Conservation (phyloP, 1,140 invertebrate genomes). For the Bombus vancouverensis region DNA sequence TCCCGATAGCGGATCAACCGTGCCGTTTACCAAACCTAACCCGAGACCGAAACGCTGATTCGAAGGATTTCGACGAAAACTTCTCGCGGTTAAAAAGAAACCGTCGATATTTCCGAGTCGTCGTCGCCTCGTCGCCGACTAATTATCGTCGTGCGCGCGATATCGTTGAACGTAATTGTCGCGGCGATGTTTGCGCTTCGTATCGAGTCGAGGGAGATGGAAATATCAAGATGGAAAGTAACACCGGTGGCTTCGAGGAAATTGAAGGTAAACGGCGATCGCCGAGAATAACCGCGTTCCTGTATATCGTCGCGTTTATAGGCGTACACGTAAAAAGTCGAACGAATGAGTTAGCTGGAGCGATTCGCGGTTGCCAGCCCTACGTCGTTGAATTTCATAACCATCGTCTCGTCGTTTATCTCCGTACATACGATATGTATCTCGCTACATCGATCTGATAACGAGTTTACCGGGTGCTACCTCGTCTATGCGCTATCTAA, state of each 20-base stretch:
- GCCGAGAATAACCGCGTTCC: not conserved
- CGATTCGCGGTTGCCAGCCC: slow-evolving; percentile 7
- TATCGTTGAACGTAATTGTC: too few species aligned
- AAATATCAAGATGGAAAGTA: not conserved
- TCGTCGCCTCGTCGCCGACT: too few species aligned
- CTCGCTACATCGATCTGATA: slow-evolving; percentile 52
- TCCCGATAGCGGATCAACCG: not conserved
- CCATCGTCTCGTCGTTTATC: slow-evolving; percentile 38
- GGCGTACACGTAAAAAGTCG: not conserved
- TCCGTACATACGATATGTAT: slow-evolving; percentile 42
- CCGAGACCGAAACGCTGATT: too few species aligned
- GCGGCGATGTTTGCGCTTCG: not conserved
- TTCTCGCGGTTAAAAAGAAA: too few species aligned
- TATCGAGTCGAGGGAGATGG: not conserved
- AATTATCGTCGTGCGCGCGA: too few species aligned
- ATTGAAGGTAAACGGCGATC: not conserved
- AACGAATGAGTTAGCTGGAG: slow-evolving; percentile 8
- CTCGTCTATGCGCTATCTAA: slow-evolving; percentile 51
- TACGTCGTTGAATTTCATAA: slow-evolving; percentile 50
- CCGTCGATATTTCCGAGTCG: too few species aligned
- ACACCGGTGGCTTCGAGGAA: not conserved
- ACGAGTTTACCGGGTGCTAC: slow-evolving; percentile 47
- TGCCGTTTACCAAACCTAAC: too few species aligned
- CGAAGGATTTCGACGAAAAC: too few species aligned
- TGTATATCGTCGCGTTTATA: not conserved